Conservation (phyloP, 35 echinoderm and acorn worm genomes). For the Ophiothrix spiculata region DNA sequence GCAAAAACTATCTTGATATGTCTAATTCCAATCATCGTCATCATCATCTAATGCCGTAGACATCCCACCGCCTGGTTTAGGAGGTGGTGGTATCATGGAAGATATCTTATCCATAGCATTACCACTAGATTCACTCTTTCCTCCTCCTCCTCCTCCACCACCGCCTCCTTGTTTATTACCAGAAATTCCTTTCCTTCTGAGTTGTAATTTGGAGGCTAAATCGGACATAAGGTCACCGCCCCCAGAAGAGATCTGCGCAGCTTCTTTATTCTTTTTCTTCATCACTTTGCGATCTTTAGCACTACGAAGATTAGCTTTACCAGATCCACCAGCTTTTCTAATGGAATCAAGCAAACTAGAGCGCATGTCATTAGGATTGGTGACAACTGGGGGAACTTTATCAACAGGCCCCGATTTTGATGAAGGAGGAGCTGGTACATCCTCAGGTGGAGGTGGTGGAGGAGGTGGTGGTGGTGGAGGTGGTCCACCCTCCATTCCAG, state of each 20-base stretch:
- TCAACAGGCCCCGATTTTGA: slow-evolving; percentile 19
- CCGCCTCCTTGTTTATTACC: slow-evolving; percentile 53
- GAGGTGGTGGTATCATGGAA: slow-evolving; percentile 74
- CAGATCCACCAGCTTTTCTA: slow-evolving; percentile 55
- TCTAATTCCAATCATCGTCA: slow-evolving; percentile 81
- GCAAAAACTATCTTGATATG: too few species aligned
- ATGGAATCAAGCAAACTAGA: slow-evolving; percentile 81
- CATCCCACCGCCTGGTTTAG: slow-evolving; percentile 19
- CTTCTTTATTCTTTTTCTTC: slow-evolving; percentile 79
- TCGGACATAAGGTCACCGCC: slow-evolving; percentile 88
- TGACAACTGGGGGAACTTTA: neutral
- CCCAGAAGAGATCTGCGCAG: slow-evolving; percentile 37
- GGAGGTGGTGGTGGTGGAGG: slow-evolving; percentile 59
- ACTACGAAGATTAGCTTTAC: slow-evolving; percentile 14
- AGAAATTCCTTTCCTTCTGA: slow-evolving; percentile 91
- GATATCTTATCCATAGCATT: slow-evolving; percentile 83
- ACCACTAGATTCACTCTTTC: neutral
- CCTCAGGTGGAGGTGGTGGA: slow-evolving; percentile 31
- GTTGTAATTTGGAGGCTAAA: slow-evolving; percentile 61
- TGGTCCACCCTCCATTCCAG: neutral
- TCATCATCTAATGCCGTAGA: slow-evolving; percentile 8
- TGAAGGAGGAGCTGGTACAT: neutral
- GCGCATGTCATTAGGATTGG: slow-evolving; percentile 36
- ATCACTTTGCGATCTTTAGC: slow-evolving; percentile 74
- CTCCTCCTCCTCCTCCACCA: slow-evolving; percentile 29